Evolutionary conservation across 2,113 vertebrate genomes (phyloP).

Genomic region (Bothrops jararaca): DNA sequence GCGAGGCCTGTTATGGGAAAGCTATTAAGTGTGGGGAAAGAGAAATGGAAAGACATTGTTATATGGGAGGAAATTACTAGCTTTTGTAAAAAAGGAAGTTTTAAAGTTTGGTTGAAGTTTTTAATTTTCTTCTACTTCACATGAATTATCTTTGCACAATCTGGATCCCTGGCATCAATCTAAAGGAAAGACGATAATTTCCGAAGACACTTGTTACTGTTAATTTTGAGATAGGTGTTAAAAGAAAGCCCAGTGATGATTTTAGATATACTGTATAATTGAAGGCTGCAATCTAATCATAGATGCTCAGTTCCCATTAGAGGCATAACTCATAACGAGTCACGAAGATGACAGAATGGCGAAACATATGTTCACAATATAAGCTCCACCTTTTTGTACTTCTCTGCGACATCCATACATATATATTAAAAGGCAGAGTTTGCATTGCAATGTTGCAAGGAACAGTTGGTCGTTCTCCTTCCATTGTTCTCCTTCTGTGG

Average conservation of each 20-base stretch:
- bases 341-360: not conserved
- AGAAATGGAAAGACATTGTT: constrained; percentile 9
- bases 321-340: not conserved
- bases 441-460: not conserved
- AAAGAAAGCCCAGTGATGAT: not conserved
- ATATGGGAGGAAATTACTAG: not conserved
- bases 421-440: not conserved
- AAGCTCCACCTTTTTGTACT: not conserved
- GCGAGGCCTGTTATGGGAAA: constrained; percentile 27
- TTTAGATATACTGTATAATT: constrained; percentile 9
- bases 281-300: not conserved
- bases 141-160: not conserved
- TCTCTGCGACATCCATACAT: not conserved
- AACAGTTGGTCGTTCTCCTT: not conserved
- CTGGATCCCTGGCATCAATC: not conserved
- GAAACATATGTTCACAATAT: not conserved
- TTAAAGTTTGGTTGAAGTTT: not conserved
- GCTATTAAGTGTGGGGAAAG: constrained; percentile 14
- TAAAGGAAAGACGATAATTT: not conserved
- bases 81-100: constrained; percentile 15
- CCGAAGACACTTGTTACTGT: not conserved
- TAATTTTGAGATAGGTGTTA: not conserved
- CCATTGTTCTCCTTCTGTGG: not conserved
- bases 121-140: constrained; percentile 8
- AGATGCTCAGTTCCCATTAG: not conserved